These are phyloP conservation scores for Watsonalla cultraria DNA, from an alignment of 2,888 invertebrate species.

Conservation along the genomic window DNA sequence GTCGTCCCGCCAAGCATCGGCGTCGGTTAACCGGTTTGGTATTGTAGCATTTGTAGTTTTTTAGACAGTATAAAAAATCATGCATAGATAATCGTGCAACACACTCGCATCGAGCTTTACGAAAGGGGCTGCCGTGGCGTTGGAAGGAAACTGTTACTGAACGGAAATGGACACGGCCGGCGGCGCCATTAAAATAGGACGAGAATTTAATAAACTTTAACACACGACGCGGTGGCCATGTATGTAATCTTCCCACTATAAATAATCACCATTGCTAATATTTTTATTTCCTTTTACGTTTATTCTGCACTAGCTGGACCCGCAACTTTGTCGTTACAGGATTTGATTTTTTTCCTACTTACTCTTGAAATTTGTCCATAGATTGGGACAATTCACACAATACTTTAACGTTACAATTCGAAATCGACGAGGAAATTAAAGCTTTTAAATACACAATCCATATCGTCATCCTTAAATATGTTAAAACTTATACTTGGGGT, in stretches of 20 bases:
- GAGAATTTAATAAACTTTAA: slow-evolving; percentile 31
- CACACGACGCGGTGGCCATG: neutral
- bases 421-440: too few relatives aligned
- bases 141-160: slow-evolving; percentile 68
- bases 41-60: slow-evolving; percentile 59
- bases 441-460: too few relatives aligned
- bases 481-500: too few relatives aligned
- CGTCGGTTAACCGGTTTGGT: slow-evolving; percentile 58
- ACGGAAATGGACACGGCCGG: slow-evolving; percentile 62
- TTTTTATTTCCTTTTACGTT: neutral
- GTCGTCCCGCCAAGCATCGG: slow-evolving; percentile 52
- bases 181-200: slow-evolving; percentile 40
- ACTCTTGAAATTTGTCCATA: too few relatives aligned
- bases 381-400: too few relatives aligned
- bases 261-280: neutral
- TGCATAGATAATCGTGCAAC: slow-evolving; percentile 62
- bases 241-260: neutral
- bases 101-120: slow-evolving; percentile 44
- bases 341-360: too few relatives aligned
- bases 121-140: slow-evolving; percentile 37
- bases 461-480: too few relatives aligned
- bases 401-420: too few relatives aligned
- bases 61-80: slow-evolving; percentile 55
- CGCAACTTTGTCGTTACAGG: too few relatives aligned
- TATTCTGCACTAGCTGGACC: too few relatives aligned